A percentile compares a stretch with the other conserved stretches of the same genome.
Conservation (phyloP, 1,140 invertebrate species). For the Pseudomyrmex concolor region DNA sequence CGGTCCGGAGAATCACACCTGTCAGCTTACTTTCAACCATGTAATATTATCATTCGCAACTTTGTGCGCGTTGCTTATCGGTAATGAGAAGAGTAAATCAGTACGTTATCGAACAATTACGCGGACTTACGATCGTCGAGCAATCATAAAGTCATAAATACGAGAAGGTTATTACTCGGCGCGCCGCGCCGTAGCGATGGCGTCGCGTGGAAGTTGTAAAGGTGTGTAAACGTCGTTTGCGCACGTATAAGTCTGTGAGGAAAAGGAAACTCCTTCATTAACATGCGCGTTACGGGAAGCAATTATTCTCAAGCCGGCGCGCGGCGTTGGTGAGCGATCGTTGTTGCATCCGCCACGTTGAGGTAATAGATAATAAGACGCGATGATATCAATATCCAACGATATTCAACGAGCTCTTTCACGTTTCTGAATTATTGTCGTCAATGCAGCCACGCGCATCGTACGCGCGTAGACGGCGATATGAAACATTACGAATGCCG, state of each 20-base stretch:
- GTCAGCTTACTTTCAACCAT: neutral
- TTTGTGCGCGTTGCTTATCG: slow-evolving; percentile 15
- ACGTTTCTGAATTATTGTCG: slow-evolving; percentile 68
- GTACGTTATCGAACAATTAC: slow-evolving; percentile 36
- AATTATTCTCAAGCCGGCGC: slow-evolving; percentile 21
- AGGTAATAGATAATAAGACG: slow-evolving; percentile 13
- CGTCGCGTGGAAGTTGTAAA: neutral
- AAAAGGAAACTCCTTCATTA: slow-evolving; percentile 26
- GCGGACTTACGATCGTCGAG: neutral
- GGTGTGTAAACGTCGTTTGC: slow-evolving; percentile 6
- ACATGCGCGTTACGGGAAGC: slow-evolving; percentile 21
- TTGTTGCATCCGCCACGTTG: slow-evolving; percentile 9
- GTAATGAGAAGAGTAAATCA: slow-evolving; percentile 17
- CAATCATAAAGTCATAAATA: slow-evolving; percentile 46
- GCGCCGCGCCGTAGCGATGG: neutral
- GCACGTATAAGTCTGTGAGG: neutral
- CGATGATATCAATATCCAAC: neutral
- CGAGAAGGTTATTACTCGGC: neutral
- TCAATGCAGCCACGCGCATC: slow-evolving; percentile 64
- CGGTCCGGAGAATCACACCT: neutral
- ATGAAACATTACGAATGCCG: slow-evolving; percentile 67
- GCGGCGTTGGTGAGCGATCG: slow-evolving; percentile 3
- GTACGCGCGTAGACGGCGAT: slow-evolving; percentile 14
- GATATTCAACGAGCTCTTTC: neutral
- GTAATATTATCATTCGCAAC: neutral